Percentiles rank a stretch among this genome's conserved stretches.
Conservation (phyloP, 2,113 vertebrate genomes). For the Gambusia holbrooki region DNA sequence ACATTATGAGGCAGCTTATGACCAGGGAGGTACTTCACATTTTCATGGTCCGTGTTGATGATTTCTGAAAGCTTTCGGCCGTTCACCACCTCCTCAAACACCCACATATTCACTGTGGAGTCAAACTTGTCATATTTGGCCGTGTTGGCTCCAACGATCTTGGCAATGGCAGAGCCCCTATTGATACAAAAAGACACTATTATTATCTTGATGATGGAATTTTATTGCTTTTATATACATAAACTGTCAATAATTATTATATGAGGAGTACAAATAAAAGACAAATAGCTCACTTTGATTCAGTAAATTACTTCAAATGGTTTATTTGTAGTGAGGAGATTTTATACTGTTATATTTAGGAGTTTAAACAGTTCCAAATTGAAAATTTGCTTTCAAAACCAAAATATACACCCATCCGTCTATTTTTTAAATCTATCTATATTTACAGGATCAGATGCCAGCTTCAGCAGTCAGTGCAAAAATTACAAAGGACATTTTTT, state of each 20-base stretch:
- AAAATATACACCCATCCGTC: too few relatives aligned
- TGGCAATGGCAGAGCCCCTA: conserved; percentile 97
- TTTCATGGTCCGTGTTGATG: conserved; percentile 95
- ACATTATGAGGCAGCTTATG: conserved; percentile 94
- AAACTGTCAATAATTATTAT: not conserved
- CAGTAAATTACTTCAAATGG: not conserved
- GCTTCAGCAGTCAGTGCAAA: too few relatives aligned
- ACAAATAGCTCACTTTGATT: not conserved
- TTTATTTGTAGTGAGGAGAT: not conserved
- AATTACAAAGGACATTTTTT: too few relatives aligned
- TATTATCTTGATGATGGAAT: not conserved
- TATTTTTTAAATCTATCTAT: too few relatives aligned
- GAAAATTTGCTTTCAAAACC: not conserved
- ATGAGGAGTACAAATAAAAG: not conserved
- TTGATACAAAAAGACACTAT: conserved; percentile 5
- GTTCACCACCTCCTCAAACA: conserved; percentile 90
- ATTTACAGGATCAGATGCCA: too few relatives aligned
- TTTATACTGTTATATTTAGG: not conserved
- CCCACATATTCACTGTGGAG: conserved; percentile 92
- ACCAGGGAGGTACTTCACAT: conserved; percentile 94
- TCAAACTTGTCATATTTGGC: conserved; percentile 85
- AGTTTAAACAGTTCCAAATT: not conserved
- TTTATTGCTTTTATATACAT: not conserved
- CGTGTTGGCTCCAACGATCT: conserved; percentile 90
- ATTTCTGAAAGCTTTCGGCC: conserved; percentile 91